Conservation (phyloP, 2,113 vertebrate species). For the Pogonocichla stellata region DNA sequence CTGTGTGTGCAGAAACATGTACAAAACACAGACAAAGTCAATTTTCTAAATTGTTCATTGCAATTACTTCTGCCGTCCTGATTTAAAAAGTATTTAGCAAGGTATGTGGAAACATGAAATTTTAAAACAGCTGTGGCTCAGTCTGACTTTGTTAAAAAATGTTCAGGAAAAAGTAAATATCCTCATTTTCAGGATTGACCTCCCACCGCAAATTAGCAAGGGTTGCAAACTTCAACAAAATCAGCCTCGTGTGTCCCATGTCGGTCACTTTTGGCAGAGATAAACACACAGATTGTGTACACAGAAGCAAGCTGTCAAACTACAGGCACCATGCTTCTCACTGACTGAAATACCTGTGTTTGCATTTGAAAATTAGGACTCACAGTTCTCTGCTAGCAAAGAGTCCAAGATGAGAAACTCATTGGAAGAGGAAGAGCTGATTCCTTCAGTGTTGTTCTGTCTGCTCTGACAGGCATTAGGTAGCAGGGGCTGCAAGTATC, state of each 20-base stretch:
- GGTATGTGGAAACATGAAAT: neutral
- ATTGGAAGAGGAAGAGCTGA: neutral
- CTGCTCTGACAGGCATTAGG: neutral
- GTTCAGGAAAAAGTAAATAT: neutral
- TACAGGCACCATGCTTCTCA: neutral
- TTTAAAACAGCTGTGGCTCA: neutral
- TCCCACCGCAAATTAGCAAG: neutral
- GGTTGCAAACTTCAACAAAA: neutral
- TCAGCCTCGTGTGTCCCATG: neutral
- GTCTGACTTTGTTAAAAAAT: neutral
- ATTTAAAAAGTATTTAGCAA: neutral
- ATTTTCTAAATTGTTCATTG: neutral
- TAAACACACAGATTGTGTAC: neutral
- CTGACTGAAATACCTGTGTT: neutral
- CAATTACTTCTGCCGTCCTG: neutral
- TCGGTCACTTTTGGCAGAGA: neutral
- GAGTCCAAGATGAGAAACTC: neutral
- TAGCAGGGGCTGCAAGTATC: neutral
- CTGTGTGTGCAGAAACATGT: neutral
- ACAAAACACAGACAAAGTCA: conserved; percentile 3
- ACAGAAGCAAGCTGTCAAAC: neutral
- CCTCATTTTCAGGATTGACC: neutral
- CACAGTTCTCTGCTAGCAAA: neutral
- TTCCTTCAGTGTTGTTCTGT: neutral
- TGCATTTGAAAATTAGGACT: neutral